A percentile compares a stretch with the other conserved stretches of the same genome.
These are phyloP conservation scores for Blennius ocellaris DNA, from an alignment of 2,113 vertebrate species.

Conservation along the genomic window DNA sequence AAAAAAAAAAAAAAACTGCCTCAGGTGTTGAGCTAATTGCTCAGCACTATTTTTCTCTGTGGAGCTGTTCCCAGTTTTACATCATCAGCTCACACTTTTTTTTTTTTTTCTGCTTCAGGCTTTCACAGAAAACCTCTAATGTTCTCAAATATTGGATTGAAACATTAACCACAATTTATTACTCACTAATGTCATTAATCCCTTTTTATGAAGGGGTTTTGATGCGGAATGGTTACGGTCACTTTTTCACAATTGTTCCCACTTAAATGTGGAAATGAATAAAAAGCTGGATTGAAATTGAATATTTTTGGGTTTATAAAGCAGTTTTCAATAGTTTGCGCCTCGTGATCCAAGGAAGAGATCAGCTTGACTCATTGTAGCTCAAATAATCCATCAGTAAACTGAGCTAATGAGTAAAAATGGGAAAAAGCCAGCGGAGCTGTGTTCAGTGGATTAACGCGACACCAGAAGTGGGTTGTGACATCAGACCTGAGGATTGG, in stretches of 20 bases:
- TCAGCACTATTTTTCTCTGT: slow-evolving; percentile 10
- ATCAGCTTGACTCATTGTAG: background rate
- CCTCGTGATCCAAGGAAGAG: background rate
- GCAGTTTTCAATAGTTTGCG: background rate
- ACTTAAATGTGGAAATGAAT: background rate
- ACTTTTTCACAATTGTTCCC: background rate
- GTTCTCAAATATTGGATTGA: slow-evolving; percentile 44
- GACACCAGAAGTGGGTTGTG: background rate
- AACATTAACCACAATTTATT: slow-evolving; percentile 28
- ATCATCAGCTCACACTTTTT: slow-evolving; percentile 15
- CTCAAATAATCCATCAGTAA: background rate
- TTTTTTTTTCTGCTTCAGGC: slow-evolving; percentile 14
- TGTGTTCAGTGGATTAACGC: background rate
- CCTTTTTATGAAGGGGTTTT: background rate
- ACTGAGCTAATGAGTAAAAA: background rate
- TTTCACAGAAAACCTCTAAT: slow-evolving; percentile 6
- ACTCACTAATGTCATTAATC: slow-evolving; percentile 20
- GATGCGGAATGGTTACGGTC: background rate
- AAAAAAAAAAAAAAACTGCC: background rate
- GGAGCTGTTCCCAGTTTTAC: slow-evolving; percentile 30
- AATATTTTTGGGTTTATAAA: background rate
- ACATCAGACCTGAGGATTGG: background rate
- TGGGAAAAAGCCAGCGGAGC: background rate
- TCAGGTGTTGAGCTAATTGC: slow-evolving; percentile 18
- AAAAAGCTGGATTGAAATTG: background rate